Evolutionary conservation across 2,113 vertebrate genomes (phyloP), one percentile per base, ranked within the genome.

Genomic region (Marcusenius ussheri): DNA sequence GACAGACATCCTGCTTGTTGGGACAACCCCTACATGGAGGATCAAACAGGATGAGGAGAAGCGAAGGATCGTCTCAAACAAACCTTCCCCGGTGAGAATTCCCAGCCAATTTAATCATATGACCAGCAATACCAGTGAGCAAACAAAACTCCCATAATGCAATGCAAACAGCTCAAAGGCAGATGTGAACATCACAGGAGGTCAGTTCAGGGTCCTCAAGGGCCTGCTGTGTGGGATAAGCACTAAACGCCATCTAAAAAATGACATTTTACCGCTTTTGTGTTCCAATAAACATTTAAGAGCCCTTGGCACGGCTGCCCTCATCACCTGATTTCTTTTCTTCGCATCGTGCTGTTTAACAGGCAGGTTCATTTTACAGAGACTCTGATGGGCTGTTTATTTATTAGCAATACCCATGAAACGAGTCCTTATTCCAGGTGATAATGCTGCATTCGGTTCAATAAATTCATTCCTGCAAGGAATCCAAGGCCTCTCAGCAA

Each of bases 381-480:
- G 35, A 86, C 45, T 46, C 21, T 2, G 24, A 50, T 13, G 9
- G 83, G 19, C 83, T 49, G 46, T 50, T 86, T 86, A 80, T 50
- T 86, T 86, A 80, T 80, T 80, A 80, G 74, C 35, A 42, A 42
- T 42, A 19, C 74, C 35, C 35, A 50, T 49, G 83, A n/a, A 86
- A 93, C 53, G 56, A 92, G 90, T 83, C 66, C 24, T 87, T 92
- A 89, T 92, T 93, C 35, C 50, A 11, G 92, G 92, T 94, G 92
- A 95, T 94, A 93, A 90, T 91, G 92, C 92, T 90, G 90, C 92
- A 92, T 93, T 95, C 92, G 91, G 92, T 93, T 58, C 91, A 95
- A 94, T 95, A 92, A 95, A 93, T 94, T 90, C 77, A 95, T 95
- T 95, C 94, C 92, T 70, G n/a, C 62, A 13, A 70, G 62, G 62